These are phyloP conservation scores for Neuroscelio doddi DNA, from an alignment of 2,888 invertebrate species.

Conservation along the genomic window DNA sequence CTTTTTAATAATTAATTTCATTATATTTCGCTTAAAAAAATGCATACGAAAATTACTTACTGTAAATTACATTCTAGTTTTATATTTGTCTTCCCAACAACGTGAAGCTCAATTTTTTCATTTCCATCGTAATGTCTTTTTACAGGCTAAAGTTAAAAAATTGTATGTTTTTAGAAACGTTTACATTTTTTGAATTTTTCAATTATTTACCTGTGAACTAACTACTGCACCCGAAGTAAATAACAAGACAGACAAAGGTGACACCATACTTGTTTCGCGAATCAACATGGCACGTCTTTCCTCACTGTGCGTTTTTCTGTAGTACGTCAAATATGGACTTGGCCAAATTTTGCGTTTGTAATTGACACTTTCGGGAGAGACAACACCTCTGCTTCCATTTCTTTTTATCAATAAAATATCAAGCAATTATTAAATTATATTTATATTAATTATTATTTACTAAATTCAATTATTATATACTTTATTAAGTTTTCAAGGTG, in stretches of 20 bases:
- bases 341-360: slow-evolving; percentile 72
- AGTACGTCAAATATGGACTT: slow-evolving; percentile 74
- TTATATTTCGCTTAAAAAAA: not conserved
- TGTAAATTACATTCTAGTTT: slow-evolving; percentile 67
- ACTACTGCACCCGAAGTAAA: slow-evolving; percentile 70
- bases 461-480: slow-evolving; percentile 54
- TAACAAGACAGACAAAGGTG: slow-evolving; percentile 76
- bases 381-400: slow-evolving; percentile 74
- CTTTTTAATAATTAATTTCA: too few species aligned
- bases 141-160: slow-evolving; percentile 49
- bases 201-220: slow-evolving; percentile 51
- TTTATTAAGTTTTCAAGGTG: too few species aligned
- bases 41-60: slow-evolving; percentile 64
- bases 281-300: slow-evolving; percentile 75
- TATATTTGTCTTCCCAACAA: slow-evolving; percentile 49
- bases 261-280: slow-evolving; percentile 76
- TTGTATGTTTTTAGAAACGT: slow-evolving; percentile 30
- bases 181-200: slow-evolving; percentile 15
- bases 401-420: too few species aligned
- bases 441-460: not conserved
- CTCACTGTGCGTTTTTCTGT: slow-evolving; percentile 75
- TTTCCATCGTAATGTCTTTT: not conserved
- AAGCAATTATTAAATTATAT: too few species aligned
- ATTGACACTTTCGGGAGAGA: slow-evolving; percentile 80
- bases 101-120: not conserved